Conservation (phyloP, 1,140 invertebrate genomes). For the Calliphora vicina region DNA sequence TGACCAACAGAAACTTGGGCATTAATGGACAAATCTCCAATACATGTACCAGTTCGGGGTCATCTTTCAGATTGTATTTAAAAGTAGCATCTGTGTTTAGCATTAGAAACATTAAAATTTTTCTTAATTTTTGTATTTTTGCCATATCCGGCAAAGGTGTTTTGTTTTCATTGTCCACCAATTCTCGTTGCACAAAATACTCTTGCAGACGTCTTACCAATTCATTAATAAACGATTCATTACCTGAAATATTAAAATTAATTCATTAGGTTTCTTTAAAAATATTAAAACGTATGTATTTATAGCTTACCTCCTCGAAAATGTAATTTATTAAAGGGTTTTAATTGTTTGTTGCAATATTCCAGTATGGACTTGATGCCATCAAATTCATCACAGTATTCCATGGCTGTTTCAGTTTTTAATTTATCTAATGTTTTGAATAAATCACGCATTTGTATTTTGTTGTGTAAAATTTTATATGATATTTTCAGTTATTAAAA, state of each 20-base stretch:
- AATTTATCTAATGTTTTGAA: constrained; percentile 38
- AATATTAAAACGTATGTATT: too few species aligned
- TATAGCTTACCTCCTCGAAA: constrained; percentile 41
- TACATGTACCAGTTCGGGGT: constrained; percentile 41
- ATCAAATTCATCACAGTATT: constrained; percentile 45
- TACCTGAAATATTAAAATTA: constrained; percentile 39
- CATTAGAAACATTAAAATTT: constrained; percentile 43
- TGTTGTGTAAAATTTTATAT: neutral
- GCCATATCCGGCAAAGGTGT: neutral
- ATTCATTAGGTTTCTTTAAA: neutral
- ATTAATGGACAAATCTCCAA: constrained; percentile 42
- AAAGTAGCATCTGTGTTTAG: constrained; percentile 43
- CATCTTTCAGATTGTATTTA: constrained; percentile 41
- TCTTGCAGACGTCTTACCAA: constrained; percentile 23
- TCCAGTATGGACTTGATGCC: constrained; percentile 39
- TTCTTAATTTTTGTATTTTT: constrained; percentile 37
- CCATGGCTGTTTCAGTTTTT: constrained; percentile 38
- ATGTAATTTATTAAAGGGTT: constrained; percentile 40
- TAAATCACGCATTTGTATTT: constrained; percentile 40
- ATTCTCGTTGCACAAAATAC: constrained; percentile 40
- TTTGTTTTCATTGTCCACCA: constrained; percentile 37
- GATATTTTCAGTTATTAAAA: neutral
- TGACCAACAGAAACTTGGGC: constrained; percentile 42
- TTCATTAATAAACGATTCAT: constrained; percentile 42
- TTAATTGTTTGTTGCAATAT: constrained; percentile 42